A percentile compares a stretch with the other conserved stretches of the same genome.
These are phyloP conservation scores for Sebastes oblongus DNA, from an alignment of 2,797 vertebrate species.

Conservation along the genomic window DNA sequence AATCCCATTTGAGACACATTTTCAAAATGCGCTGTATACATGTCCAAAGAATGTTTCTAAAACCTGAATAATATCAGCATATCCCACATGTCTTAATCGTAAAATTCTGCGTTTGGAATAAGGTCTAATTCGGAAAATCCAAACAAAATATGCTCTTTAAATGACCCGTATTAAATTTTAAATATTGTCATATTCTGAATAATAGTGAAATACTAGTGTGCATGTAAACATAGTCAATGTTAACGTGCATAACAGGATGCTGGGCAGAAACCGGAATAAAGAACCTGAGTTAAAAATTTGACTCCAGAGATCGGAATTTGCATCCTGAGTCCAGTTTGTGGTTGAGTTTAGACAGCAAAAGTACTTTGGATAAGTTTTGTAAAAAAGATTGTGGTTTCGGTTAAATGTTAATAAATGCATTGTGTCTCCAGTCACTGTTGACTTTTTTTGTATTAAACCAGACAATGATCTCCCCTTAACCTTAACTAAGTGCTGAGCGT, in stretches of 20 bases:
- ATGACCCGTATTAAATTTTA: no score
- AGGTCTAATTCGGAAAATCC: no score
- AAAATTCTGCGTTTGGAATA: accelerated
- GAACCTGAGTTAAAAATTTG: not conserved
- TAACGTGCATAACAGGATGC: not conserved
- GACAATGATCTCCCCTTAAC: not conserved
- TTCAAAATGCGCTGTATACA: no score
- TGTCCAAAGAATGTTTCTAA: no score
- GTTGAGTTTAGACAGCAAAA: not conserved
- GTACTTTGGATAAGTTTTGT: not conserved
- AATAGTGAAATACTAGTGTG: no score
- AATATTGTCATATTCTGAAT: no score
- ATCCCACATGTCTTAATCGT: no score
- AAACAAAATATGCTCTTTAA: no score
- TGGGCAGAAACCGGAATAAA: not conserved
- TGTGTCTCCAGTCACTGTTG: not conserved
- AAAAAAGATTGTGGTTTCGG: not conserved
- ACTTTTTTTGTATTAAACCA: not conserved
- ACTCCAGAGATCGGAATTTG: not conserved
- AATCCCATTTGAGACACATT: no score
- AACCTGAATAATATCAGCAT: no score
- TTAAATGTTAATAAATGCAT: not conserved
- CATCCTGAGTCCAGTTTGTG: not conserved
- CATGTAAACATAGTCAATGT: not conserved
- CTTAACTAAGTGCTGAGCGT: not conserved